phyloP scores from a whole-genome alignment of 2,113 vertebrate genomes.

The Albula glossodonta region DNA sequence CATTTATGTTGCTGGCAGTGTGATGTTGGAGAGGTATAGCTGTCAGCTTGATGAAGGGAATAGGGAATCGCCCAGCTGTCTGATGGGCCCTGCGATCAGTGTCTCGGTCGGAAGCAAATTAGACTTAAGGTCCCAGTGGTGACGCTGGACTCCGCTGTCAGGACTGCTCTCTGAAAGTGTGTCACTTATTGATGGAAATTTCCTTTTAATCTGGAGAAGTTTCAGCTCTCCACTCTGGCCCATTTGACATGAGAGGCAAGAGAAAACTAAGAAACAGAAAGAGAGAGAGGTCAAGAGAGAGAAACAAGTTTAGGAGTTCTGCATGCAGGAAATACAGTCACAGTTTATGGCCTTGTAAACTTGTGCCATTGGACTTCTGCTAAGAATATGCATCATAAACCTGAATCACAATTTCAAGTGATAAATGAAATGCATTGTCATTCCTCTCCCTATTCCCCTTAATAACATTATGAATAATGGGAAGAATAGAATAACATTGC shows the following conservation, averaged over 20 bases:
- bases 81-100: slow-evolving; percentile 65
- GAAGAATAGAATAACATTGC: too few relatives aligned
- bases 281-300: too few relatives aligned
- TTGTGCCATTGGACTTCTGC: too few relatives aligned
- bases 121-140: slow-evolving; percentile 62
- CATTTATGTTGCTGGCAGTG: slow-evolving; percentile 53
- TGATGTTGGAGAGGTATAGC: slow-evolving; percentile 60
- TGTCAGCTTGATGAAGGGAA: slow-evolving; percentile 63
- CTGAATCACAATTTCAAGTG: too few relatives aligned
- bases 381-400: too few relatives aligned
- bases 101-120: slow-evolving; percentile 66
- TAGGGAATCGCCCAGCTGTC: slow-evolving; percentile 63
- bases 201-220: slow-evolving; percentile 62
- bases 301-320: too few relatives aligned
- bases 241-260: slow-evolving; percentile 25
- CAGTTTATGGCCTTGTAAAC: too few relatives aligned
- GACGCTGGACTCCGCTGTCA: slow-evolving; percentile 44
- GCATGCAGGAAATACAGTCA: too few relatives aligned
- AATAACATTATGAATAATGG: too few relatives aligned
- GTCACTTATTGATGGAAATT: slow-evolving; percentile 61
- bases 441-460: too few relatives aligned
- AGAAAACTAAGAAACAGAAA: neutral
- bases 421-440: too few relatives aligned
- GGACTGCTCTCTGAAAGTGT: slow-evolving; percentile 49
- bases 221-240: slow-evolving; percentile 42